phyloP scores from a whole-genome alignment of 2,888 invertebrate genomes.

The Agrotis clavis region DNA sequence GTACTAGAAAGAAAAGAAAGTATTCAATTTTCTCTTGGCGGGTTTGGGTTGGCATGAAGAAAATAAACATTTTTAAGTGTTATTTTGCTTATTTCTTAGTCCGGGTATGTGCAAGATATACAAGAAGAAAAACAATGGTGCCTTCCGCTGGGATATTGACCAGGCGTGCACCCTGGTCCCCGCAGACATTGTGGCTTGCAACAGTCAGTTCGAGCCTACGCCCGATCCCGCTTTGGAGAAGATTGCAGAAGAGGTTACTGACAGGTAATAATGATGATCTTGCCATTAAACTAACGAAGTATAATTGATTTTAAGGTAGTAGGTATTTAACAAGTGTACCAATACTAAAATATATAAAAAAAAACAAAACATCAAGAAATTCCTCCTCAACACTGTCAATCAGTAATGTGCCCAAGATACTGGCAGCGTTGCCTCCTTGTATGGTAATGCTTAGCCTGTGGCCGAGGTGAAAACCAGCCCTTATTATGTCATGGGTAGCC shows the following conservation, averaged over 20 bases:
- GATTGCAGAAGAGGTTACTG: slow-evolving; percentile 93
- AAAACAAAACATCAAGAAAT: no score
- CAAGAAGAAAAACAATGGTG: slow-evolving; percentile 81
- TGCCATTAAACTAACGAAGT: background rate
- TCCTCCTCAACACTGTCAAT: no score
- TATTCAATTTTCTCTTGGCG: background rate
- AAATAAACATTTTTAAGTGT: background rate
- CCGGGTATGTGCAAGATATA: slow-evolving; percentile 90
- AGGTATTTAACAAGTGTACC: no score
- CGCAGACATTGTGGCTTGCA: slow-evolving; percentile 93
- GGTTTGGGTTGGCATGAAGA: background rate
- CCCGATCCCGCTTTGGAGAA: slow-evolving; percentile 92
- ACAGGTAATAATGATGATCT: slow-evolving; percentile 80
- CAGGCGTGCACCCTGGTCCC: slow-evolving; percentile 93
- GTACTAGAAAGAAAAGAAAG: no score
- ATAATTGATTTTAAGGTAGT: background rate
- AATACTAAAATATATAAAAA: no score
- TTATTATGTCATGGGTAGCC: background rate
- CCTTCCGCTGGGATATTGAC: slow-evolving; percentile 93
- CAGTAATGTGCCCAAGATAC: no score
- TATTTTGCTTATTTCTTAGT: slow-evolving; percentile 67
- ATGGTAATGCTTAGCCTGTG: background rate
- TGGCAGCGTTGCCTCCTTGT: background rate
- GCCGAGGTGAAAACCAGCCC: background rate
- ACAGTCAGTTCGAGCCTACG: slow-evolving; percentile 92